Evolutionary conservation across 2,888 invertebrate species (phyloP), one percentile per base, ranked within the genome.

Genomic region (Drosophila gaucha): DNA sequence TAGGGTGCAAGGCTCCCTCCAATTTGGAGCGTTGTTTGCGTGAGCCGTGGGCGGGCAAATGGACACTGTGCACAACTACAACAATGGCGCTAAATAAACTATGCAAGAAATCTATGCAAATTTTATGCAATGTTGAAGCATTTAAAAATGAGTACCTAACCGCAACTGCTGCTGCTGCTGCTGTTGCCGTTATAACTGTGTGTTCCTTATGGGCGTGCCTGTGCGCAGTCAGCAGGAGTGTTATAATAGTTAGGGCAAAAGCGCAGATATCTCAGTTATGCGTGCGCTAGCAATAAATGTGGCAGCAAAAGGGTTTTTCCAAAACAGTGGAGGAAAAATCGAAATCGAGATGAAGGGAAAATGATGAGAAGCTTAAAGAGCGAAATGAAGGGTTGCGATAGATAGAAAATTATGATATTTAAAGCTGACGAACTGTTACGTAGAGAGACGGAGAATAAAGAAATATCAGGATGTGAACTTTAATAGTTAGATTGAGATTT

Each of bases 111-210:
- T 78, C 47, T 87, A 82, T 82, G 82, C 87, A 85, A 87, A 82
- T 82, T 80, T 87, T 82, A 82, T 82, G 87, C 82, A 85, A 86
- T 85, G 82, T 66, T 68, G 66, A 78, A 87, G 87, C 82, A 85
- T 87, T 87, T 82, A 87, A 85, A 82, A 87, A 66, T 65, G 75
- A 82, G 65, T 75, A 84, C 69, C 72, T 68, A 63, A 35, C 54
- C 50, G 35, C 24, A 38, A 46, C 20, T 26, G 33, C 10, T 10
- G 10, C 24, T 16, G 4, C 24, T 33, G 39, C 38, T 28, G 28
- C 10, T 12, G 8, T 6, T 30, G n/a, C 39, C 24, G 2, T 16
- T 41, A 14, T 14, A 9, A 6, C 22, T 41, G 50, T 20, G 20
- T 60, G 38, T 54, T 16, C 36, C 26, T 39, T 36, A 14, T 22